A percentile compares a stretch with the other conserved stretches of the same genome.
Conservation (phyloP, 2,797 vertebrate genomes). For the Pangasius macronema region DNA sequence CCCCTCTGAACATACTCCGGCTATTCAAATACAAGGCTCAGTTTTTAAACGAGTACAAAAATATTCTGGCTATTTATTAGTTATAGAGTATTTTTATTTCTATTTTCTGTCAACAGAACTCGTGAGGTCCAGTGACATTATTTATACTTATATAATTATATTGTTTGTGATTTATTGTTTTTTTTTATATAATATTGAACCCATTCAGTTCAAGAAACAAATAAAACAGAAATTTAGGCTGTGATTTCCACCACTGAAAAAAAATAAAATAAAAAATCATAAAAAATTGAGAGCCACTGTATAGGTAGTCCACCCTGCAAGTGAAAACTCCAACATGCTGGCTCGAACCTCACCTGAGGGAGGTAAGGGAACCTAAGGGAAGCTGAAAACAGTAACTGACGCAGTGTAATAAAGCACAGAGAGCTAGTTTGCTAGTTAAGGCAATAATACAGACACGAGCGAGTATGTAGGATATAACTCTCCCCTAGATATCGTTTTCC, state of each 20-base stretch:
- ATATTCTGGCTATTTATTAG: neutral
- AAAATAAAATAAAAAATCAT: too few relatives aligned
- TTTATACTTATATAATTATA: neutral
- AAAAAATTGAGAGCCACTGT: too few relatives aligned
- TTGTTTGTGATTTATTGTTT: neutral
- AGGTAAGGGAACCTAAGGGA: too few relatives aligned
- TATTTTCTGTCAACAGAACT: neutral
- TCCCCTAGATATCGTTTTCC: neutral
- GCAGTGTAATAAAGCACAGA: neutral
- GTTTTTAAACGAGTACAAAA: neutral
- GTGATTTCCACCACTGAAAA: neutral
- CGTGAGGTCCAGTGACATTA: neutral
- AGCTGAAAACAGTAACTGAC: neutral
- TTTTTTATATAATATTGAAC: too few relatives aligned
- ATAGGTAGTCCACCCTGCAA: too few relatives aligned
- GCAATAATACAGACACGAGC: neutral
- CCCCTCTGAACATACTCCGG: neutral
- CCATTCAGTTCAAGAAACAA: too few relatives aligned
- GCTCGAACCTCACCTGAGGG: neutral
- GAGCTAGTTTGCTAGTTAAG: neutral
- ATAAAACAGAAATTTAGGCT: neutral
- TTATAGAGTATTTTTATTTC: neutral
- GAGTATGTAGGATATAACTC: neutral
- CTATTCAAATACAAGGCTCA: neutral
- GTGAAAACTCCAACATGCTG: too few relatives aligned